These are phyloP conservation scores for Callosobruchus maculatus DNA, from an alignment of 2,888 invertebrate genomes.

Conservation along the genomic window DNA sequence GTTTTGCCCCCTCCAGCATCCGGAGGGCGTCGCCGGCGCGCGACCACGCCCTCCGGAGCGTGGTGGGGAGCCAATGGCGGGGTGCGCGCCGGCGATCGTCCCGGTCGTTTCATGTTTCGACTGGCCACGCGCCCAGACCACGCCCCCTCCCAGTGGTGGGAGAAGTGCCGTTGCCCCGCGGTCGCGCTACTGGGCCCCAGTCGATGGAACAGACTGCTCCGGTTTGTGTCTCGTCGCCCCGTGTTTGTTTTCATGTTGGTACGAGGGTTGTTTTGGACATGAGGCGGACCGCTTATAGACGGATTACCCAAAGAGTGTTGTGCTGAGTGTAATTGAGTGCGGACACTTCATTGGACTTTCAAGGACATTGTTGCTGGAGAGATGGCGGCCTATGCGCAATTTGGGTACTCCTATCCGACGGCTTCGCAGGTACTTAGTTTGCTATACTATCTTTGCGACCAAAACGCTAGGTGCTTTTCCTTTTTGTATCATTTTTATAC, in stretches of 20 bases:
- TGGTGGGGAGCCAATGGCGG: conserved; percentile 40
- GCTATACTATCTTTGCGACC: background rate
- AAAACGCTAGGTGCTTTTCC: too few species aligned
- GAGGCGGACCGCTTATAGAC: conserved; percentile 34
- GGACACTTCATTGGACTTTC: conserved; percentile 6
- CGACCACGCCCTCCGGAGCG: conserved; percentile 13
- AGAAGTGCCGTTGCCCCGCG: conserved; percentile 23
- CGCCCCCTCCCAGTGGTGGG: conserved; percentile 34
- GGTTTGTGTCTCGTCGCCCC: conserved; percentile 37
- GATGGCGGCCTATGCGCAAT: conserved; percentile 85
- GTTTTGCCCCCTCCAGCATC: conserved; percentile 36
- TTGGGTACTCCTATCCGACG: conserved; percentile 89
- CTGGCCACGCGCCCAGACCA: conserved; percentile 32
- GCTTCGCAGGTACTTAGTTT: conserved; percentile 74
- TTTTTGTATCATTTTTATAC: too few species aligned
- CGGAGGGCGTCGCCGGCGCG: conserved; percentile 23
- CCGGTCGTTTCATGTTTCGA: conserved; percentile 43
- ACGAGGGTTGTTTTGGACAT: conserved; percentile 24
- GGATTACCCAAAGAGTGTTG: conserved; percentile 16
- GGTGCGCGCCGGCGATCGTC: conserved; percentile 20
- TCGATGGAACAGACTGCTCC: conserved; percentile 45
- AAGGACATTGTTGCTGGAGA: conserved; percentile 7
- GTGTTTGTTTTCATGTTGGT: conserved; percentile 30
- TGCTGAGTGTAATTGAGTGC: background rate
- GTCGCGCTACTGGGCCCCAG: conserved; percentile 40